Evolutionary conservation across 1,140 invertebrate genomes (phyloP).

Genomic region (Gryon sp.): DNA sequence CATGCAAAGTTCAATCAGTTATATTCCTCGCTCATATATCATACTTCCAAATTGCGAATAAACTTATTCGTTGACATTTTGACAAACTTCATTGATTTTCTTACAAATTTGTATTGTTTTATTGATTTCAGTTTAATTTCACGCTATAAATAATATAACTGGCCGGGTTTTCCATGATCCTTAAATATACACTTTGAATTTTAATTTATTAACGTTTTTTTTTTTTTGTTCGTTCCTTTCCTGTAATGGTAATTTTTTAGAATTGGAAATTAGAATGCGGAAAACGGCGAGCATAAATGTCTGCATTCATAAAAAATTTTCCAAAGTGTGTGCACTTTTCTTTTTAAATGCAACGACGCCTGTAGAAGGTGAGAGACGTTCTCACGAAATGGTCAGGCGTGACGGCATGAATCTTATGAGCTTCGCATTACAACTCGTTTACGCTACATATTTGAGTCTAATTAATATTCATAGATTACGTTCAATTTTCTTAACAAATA

Average conservation of each 20-base stretch:
- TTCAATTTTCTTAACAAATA: neutral
- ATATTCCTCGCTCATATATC: too few species aligned
- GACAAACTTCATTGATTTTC: too few species aligned
- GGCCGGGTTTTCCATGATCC: too few species aligned
- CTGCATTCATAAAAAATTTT: conserved; percentile 36
- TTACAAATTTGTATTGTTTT: too few species aligned
- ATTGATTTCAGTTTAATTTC: too few species aligned
- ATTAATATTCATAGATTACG: conserved; percentile 13
- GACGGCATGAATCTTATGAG: conserved; percentile 52
- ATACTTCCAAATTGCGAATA: too few species aligned
- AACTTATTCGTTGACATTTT: too few species aligned
- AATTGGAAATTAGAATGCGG: conserved; percentile 31
- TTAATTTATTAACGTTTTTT: conserved; percentile 4
- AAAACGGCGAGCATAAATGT: conserved; percentile 14
- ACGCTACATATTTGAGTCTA: conserved; percentile 13
- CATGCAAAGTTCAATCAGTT: too few species aligned
- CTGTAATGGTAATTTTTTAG: conserved; percentile 1
- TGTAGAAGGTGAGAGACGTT: conserved; percentile 28
- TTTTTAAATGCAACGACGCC: conserved; percentile 14
- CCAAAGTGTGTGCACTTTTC: conserved; percentile 30
- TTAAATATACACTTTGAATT: too few species aligned
- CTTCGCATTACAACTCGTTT: conserved; percentile 46
- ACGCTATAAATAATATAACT: too few species aligned
- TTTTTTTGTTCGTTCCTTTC: neutral
- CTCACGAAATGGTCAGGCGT: conserved; percentile 54